Conservation (phyloP, 2,797 vertebrate genomes). For the Sebastes nivosus region DNA sequence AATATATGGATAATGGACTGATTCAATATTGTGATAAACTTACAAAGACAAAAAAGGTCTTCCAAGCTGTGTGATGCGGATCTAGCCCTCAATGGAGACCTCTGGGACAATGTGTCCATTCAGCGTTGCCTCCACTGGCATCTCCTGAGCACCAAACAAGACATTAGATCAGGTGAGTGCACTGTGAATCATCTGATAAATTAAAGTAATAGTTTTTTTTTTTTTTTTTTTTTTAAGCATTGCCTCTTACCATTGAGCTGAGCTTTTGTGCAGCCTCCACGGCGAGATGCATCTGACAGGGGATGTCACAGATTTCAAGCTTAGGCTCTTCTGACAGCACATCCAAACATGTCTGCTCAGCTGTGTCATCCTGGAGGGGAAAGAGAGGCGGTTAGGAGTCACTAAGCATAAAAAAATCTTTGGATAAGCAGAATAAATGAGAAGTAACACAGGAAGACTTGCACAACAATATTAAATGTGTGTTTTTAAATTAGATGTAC, state of each 20-base stretch:
- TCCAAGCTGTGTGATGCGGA: conserved; percentile 21
- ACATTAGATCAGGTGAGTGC: neutral
- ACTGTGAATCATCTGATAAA: neutral
- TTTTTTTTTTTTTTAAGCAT: neutral
- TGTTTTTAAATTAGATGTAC: neutral
- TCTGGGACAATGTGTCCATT: conserved; percentile 73
- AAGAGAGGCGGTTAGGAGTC: neutral
- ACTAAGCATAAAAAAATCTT: neutral
- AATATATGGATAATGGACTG: neutral
- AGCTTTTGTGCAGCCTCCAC: conserved; percentile 52
- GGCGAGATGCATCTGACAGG: conserved; percentile 60
- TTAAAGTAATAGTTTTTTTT: neutral
- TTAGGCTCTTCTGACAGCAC: conserved; percentile 40
- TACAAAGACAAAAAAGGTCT: conserved; percentile 49
- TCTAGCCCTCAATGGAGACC: conserved; percentile 76
- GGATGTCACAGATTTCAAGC: conserved; percentile 47
- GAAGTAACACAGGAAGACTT: neutral
- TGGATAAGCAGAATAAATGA: neutral
- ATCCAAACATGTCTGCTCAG: conserved; percentile 39
- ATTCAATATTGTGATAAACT: conserved; percentile 11
- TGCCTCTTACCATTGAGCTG: conserved; percentile 34
- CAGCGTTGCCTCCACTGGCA: conserved; percentile 52
- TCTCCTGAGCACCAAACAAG: conserved; percentile 55
- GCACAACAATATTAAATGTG: neutral
- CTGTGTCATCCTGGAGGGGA: conserved; percentile 23